Evolutionary conservation across 2,113 vertebrate species (phyloP).

Genomic region (Opisthocomus hoazin): DNA sequence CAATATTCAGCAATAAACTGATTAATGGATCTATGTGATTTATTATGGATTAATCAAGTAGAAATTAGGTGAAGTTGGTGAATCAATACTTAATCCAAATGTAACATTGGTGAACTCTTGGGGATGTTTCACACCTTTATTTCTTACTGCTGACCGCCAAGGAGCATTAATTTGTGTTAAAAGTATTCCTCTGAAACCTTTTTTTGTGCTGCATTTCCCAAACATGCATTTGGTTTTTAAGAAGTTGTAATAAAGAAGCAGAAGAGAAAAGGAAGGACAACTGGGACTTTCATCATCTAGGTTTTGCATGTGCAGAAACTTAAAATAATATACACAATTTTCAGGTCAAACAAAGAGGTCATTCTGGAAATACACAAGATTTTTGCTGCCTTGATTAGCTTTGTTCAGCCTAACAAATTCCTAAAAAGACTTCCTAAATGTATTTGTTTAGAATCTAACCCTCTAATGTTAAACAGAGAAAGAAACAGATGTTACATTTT

Average conservation of each 20-base stretch:
- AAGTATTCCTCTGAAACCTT: neutral
- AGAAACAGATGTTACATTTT: constrained; percentile 58
- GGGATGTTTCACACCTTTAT: neutral
- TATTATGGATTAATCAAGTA: neutral
- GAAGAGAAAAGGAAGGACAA: neutral
- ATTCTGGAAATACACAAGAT: constrained; percentile 36
- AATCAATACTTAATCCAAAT: neutral
- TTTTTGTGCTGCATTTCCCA: neutral
- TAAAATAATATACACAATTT: constrained; percentile 59
- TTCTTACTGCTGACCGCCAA: neutral
- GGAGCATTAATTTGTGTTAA: neutral
- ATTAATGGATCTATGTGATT: neutral
- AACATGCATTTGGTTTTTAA: neutral
- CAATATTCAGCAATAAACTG: neutral
- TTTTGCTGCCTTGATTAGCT: constrained; percentile 57
- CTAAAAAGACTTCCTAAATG: constrained; percentile 49
- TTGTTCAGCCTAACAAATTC: constrained; percentile 39
- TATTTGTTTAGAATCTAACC: constrained; percentile 44
- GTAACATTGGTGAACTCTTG: neutral
- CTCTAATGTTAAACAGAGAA: constrained; percentile 38
- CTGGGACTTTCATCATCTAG: neutral
- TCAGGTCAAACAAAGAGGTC: constrained; percentile 57
- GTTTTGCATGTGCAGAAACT: constrained; percentile 37
- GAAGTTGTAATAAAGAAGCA: neutral
- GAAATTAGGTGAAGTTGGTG: neutral